Conservation (phyloP, 2,888 invertebrate genomes). For the Papilio protenor region DNA sequence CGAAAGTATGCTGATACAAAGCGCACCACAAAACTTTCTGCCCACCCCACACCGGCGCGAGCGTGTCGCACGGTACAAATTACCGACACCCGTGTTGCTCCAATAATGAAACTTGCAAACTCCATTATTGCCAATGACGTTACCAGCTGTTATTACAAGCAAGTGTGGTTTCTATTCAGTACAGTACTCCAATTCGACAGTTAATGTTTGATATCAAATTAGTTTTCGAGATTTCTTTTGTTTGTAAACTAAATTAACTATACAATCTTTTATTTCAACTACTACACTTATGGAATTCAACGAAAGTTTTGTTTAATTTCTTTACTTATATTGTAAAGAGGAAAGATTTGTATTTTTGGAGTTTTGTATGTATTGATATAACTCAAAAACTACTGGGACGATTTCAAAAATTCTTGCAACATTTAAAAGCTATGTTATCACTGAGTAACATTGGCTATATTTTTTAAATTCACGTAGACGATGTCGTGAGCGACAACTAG, state of each 20-base stretch:
- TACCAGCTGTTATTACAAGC: conserved; percentile 26
- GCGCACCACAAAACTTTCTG: conserved; percentile 34
- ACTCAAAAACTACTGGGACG: no score
- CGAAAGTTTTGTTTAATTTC: no score
- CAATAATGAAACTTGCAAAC: conserved; percentile 40
- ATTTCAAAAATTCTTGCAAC: no score
- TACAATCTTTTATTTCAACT: not conserved
- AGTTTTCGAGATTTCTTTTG: not conserved
- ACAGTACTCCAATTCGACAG: not conserved
- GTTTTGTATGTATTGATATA: no score
- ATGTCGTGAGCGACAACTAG: no score
- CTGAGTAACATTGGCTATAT: no score
- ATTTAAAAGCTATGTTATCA: no score
- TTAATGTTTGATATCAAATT: conserved; percentile 11
- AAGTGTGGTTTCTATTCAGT: conserved; percentile 27
- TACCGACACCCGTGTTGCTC: conserved; percentile 34
- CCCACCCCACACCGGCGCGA: conserved; percentile 3
- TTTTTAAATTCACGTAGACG: no score
- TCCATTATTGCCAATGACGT: conserved; percentile 37
- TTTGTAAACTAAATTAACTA: not conserved
- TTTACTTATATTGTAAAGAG: no score
- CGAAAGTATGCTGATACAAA: not conserved
- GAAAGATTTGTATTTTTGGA: no score
- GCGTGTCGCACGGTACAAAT: conserved; percentile 35
- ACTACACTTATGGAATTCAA: not conserved